Base-by-base conservation (phyloP, 2,797 vertebrate genomes). In the Amblyopsis hoosieri region DNA sequence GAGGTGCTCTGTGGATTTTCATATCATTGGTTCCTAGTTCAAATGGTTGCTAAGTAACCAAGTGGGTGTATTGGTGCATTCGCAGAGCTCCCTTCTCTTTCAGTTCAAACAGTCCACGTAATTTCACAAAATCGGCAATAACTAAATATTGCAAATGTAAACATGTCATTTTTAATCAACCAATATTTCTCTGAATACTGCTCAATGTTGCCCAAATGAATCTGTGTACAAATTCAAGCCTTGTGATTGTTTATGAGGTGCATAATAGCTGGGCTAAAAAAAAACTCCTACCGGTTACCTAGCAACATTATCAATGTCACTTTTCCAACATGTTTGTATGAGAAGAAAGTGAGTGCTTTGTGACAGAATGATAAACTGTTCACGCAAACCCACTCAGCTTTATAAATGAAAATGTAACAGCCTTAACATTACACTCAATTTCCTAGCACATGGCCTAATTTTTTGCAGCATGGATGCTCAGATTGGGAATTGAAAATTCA, bases 21-120 rank as follows among this genome's bases (percentile, higher is more conserved):
- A 79, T 80, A 60, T 64, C 60, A 60, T 69, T 57, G 63, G 64
- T 76, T 59, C 74, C 61, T 51, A 12, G 60, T 79, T 79, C 51
- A 56, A 62, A 14, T 67, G 67, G 81, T 84, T 85, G 74, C 78
- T 64, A 15, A 70, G 74, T 65, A 69, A 62, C 66, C 60, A 31
- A 60, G 64, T 67, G 60, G 47, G 48, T 79, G 79, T 71, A 77
- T 68, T 74, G 60, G 62, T 70, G 60, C 64, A 73, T 62, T 76
- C 51, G 49, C 8, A 71, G 62, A 57, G 66, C 57, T 69, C 71
- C 64, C 75, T 69, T 55, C 50, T 75, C 60, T 71, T 58, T 76
- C 67, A 76, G 52, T 63, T 6, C 23, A 29, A 29, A 29, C 23
- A 4, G 23, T 29, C 8, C 33, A 37, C 7, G 5, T 37, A 6